These are phyloP conservation scores for Oreonectes daqikongensis DNA, from an alignment of 2,797 vertebrate genomes.

Conservation along the genomic window DNA sequence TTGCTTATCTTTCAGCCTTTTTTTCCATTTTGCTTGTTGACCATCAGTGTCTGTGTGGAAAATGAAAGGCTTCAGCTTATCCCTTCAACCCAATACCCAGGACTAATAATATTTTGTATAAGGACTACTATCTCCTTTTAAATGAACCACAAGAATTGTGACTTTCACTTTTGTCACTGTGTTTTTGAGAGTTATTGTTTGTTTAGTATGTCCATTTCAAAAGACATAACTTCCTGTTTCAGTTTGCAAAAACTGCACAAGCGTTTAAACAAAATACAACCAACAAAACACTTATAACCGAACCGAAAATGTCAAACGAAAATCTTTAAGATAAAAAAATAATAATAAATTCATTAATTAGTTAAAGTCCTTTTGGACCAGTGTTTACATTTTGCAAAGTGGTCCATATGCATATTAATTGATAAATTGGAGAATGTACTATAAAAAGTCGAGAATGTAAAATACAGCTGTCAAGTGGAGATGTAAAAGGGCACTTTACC, in stretches of 20 bases:
- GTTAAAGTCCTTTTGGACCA: no score
- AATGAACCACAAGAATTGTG: neutral
- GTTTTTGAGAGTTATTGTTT: neutral
- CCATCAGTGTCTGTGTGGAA: neutral
- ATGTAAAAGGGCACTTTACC: no score
- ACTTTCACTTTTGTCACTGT: no score
- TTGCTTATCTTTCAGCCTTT: neutral
- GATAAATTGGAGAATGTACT: neutral
- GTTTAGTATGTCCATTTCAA: neutral
- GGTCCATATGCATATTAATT: conserved; percentile 3
- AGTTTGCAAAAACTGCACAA: no score
- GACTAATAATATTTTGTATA: neutral
- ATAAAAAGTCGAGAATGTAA: neutral
- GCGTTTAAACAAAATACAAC: no score
- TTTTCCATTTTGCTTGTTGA: neutral
- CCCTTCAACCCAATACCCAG: neutral
- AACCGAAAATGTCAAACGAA: no score
- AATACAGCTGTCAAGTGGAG: conserved; percentile 4
- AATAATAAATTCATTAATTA: no score
- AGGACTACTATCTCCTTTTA: neutral
- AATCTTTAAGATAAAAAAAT: no score
- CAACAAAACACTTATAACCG: no score
- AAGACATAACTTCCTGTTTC: no score
- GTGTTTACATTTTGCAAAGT: no score
- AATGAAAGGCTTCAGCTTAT: neutral